Base-by-base conservation (phyloP, 2,797 vertebrate genomes). In the Rhinoraja longicauda region DNA sequence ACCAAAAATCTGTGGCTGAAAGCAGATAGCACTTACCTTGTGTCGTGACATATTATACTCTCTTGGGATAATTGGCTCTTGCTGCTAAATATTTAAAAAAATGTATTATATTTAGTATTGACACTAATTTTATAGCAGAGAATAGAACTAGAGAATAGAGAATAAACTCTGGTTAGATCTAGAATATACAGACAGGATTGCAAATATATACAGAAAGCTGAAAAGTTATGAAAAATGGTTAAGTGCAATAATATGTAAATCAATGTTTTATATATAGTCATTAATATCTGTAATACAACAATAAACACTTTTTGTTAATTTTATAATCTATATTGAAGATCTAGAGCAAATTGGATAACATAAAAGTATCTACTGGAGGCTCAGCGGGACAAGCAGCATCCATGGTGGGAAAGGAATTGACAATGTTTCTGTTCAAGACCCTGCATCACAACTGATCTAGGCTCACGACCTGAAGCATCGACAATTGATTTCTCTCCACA, bases 291-390 rank as follows among this genome's bases (percentile, higher is more conserved):
- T 53, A 92, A 73, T 75, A 75, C 90, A 73, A 92, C 75, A 92
- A 92, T 92, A 92, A 92, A 92, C 90, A 92, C 53, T 91, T 67
- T 92, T 36, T 92, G 90, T 92, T 92, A 75, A 92, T 75, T 92
- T 92, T 92, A 92, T 92, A 88, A 92, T 92, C 90, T 92, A 92
- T 92, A 92, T 92, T 92, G 90, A 92, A 92, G 67, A 39, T 72
- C 70, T 73, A 70, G 90, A 92, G 90, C 90, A 92, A 92, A 92
- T 92, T 92, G 97, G 97, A 95, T 96, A 96, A 96, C 95, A 95
- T 96, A 96, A 96, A 96, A 4, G 24, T 21, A 73, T 70, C 6
- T 73, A 4, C 70, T 73, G 24, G 70, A 73, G 70, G 19, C 17
- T 70, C 19, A 70, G 67, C 67, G 19, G 19, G 19, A 19, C 67